These are phyloP conservation scores for Euspilapteryx auroguttella DNA, from an alignment of 2,888 invertebrate genomes.

Conservation along the genomic window DNA sequence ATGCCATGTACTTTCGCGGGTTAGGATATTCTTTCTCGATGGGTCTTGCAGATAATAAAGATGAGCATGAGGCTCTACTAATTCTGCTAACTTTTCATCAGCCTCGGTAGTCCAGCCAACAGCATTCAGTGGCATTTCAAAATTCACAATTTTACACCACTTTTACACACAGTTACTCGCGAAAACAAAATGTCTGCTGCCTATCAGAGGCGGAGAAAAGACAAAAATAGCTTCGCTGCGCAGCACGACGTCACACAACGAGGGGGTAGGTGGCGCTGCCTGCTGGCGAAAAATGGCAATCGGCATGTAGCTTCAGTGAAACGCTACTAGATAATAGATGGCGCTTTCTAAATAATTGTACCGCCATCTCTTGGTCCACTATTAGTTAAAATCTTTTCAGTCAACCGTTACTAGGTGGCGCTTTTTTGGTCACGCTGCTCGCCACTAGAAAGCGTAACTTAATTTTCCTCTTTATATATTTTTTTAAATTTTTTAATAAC, in stretches of 20 bases:
- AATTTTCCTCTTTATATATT: too few species aligned
- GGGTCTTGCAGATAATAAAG: slow-evolving; percentile 38
- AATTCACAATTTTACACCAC: too few species aligned
- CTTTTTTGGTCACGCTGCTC: too few species aligned
- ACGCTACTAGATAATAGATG: slow-evolving; percentile 4
- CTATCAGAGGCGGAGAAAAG: slow-evolving; percentile 42
- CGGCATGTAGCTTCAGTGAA: too few species aligned
- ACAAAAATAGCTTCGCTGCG: slow-evolving; percentile 45
- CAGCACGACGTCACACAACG: slow-evolving; percentile 44
- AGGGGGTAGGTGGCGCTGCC: too few species aligned
- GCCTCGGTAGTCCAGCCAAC: slow-evolving; percentile 40
- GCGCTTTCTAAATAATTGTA: not conserved
- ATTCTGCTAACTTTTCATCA: slow-evolving; percentile 35
- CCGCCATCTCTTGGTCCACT: not conserved
- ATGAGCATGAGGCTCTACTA: slow-evolving; percentile 38
- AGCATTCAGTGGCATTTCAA: slow-evolving; percentile 47
- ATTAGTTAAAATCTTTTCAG: too few species aligned
- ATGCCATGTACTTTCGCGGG: slow-evolving; percentile 41
- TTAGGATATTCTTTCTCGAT: slow-evolving; percentile 40
- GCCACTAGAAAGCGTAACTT: too few species aligned
- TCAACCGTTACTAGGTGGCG: too few species aligned
- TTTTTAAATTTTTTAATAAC: too few species aligned
- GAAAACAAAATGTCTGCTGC: slow-evolving; percentile 50
- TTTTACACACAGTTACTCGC: too few species aligned
- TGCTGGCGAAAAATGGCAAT: too few species aligned